A percentile compares a stretch with the other conserved stretches of the same genome.
Evolutionary conservation across 2,113 vertebrate genomes (phyloP).

Genomic region (Lontra canadensis): DNA sequence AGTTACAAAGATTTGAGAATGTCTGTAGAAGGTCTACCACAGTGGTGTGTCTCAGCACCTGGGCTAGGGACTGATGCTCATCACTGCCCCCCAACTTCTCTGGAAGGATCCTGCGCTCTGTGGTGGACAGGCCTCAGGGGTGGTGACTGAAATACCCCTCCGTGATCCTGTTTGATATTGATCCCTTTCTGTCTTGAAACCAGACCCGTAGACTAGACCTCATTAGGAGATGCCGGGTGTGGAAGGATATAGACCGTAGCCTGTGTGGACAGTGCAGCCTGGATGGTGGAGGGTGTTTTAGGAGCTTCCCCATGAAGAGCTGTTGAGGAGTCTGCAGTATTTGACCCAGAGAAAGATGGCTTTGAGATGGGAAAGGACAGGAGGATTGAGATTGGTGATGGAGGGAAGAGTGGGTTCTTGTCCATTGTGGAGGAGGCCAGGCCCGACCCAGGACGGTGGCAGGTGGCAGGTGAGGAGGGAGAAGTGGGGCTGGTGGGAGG

Average conservation of each 20-base stretch:
- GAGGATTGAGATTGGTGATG: background rate
- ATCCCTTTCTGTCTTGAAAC: constrained; percentile 26
- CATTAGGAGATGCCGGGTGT: background rate
- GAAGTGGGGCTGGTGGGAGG: background rate
- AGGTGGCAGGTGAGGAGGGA: background rate
- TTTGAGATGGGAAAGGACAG: background rate
- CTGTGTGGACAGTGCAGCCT: background rate
- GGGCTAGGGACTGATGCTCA: background rate
- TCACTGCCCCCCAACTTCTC: background rate
- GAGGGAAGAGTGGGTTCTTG: background rate
- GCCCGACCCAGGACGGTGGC: background rate
- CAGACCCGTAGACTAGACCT: rapidly evolving
- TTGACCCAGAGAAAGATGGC: background rate
- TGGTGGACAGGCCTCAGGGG: background rate
- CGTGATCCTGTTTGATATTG: background rate
- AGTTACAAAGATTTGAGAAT: background rate
- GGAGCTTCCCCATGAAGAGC: background rate
- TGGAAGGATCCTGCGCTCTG: too few species aligned
- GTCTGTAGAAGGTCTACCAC: background rate
- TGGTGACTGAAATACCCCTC: background rate
- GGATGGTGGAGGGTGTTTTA: background rate
- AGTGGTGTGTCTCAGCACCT: background rate
- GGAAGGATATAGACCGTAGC: background rate
- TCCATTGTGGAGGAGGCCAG: background rate
- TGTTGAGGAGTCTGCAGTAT: background rate